Evolutionary conservation across 2,888 invertebrate genomes (phyloP).

Genomic region (Xestia c-nigrum): DNA sequence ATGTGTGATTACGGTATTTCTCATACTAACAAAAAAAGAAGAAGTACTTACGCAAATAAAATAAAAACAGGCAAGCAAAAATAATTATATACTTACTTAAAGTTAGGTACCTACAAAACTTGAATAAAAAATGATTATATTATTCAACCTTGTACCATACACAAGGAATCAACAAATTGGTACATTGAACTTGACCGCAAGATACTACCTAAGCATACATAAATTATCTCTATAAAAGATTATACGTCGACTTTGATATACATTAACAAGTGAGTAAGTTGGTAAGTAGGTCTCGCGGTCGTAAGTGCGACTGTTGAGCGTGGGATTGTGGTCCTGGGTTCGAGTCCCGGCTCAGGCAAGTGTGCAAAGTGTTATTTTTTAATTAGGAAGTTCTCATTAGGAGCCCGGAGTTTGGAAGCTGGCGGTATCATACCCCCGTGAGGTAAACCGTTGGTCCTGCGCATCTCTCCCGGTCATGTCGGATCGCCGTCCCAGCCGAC

Average conservation of each 20-base stretch:
- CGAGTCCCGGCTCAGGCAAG: neutral
- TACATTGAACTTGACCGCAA: slow-evolving; percentile 39
- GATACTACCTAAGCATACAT: neutral
- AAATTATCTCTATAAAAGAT: neutral
- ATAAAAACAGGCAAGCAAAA: slow-evolving; percentile 3
- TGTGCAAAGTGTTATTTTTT: neutral
- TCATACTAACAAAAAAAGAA: neutral
- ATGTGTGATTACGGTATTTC: neutral
- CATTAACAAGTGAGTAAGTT: neutral
- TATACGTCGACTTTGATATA: neutral
- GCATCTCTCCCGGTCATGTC: neutral
- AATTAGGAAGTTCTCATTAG: neutral
- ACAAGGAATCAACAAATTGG: neutral
- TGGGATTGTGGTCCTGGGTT: too few species aligned
- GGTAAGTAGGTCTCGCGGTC: neutral
- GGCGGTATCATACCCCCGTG: neutral
- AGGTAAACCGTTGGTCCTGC: neutral
- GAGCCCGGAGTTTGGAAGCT: neutral
- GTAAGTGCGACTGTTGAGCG: neutral
- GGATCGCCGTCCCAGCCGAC: neutral
- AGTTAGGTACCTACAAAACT: neutral
- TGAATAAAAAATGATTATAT: neutral
- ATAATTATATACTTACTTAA: too few species aligned
- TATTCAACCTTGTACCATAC: neutral
- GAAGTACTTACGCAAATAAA: neutral